Base-by-base conservation (phyloP, 2,797 vertebrate species). In the Danio albolineatus region DNA sequence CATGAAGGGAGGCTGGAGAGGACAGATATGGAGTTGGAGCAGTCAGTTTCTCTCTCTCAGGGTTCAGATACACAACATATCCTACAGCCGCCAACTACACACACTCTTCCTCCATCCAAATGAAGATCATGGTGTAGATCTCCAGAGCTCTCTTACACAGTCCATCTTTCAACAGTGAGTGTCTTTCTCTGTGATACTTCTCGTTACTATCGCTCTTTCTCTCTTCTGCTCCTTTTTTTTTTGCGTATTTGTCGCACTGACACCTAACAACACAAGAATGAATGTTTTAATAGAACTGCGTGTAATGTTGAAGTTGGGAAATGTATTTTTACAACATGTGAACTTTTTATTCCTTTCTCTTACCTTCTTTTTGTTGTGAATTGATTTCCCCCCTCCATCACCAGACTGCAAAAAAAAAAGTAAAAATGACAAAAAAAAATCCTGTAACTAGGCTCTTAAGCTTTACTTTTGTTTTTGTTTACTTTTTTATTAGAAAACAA, bases 281-380 rank as follows among this genome's bases (percentile, higher is more conserved):
- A 91, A 91, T 93, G 91, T 91, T 90, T 91, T 90, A 88, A 91
- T 89, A 90, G 91, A 91, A 89, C 86, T 90, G 89, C 83, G 91
- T 90, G 90, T 91, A 88, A 89, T 89, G 86, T 92, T 91, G 88
- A 92, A 93, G 92, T 94, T 96, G 95, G 95, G 95, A 97, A 96
- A 95, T 96, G 95, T 96, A 96, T 96, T 97, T 97, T 96, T 96
- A 95, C 96, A 96, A 96, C 95, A 95, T 92, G 95, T 96, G 93
- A 94, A 92, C 92, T 82, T 92, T 87, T 93, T 91, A 92, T 87
- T 84, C 76, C 73, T 84, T 83, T 80, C 77, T 81, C 80, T 87
- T 82, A 81, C 73, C 74, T 88, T 84, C 86, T 91, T 86, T 88
- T 86, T 92, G 93, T 93, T 91, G 91, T 94, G 91, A 92, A 92